Conservation (phyloP, 2,888 invertebrate species). For the Microctonus aethiopoides region DNA sequence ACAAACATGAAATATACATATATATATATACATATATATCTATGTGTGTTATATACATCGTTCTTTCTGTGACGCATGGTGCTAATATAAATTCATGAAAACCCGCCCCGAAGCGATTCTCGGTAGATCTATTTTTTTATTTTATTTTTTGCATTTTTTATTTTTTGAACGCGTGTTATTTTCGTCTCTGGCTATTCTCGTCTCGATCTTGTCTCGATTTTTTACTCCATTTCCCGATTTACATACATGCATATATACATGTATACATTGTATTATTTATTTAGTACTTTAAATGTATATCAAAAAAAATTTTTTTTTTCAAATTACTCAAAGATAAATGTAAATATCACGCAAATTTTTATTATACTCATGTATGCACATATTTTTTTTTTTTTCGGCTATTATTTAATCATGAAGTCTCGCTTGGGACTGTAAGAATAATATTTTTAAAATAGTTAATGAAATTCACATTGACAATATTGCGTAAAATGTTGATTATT, state of each 20-base stretch:
- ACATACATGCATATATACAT: not conserved
- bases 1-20: conserved; percentile 22
- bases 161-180: not conserved
- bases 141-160: conserved; percentile 13
- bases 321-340: not conserved
- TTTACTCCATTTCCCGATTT: not conserved
- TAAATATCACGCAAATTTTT: too few species aligned
- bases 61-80: conserved; percentile 28
- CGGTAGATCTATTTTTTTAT: conserved; percentile 14
- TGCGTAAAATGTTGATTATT: not conserved
- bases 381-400: too few species aligned
- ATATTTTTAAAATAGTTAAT: too few species aligned
- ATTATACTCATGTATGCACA: too few species aligned
- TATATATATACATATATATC: not conserved
- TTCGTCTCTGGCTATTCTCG: not conserved
- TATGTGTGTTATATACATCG: not conserved
- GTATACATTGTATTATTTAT: not conserved
- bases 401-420: too few species aligned
- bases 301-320: too few species aligned
- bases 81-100: conserved; percentile 42
- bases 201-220: not conserved
- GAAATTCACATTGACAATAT: not conserved
- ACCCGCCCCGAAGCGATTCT: conserved; percentile 20
- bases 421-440: too few species aligned
- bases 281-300: too few species aligned